Conservation (phyloP, 2,797 vertebrate species). For the Chrysocyon brachyurus region DNA sequence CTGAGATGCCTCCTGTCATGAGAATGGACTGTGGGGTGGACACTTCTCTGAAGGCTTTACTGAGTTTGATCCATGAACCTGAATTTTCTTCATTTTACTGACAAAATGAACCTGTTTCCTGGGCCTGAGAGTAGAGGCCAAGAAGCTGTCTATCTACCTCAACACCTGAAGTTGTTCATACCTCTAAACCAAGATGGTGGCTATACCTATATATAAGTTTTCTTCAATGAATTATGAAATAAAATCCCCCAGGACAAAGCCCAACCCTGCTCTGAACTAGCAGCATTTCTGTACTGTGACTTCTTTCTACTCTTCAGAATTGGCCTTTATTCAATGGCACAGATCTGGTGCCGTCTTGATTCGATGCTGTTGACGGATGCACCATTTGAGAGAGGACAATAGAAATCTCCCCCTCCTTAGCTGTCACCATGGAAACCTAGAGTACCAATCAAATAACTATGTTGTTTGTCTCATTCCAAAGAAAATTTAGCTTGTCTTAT, state of each 20-base stretch:
- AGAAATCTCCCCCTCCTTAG: not conserved
- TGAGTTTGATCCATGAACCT: not conserved
- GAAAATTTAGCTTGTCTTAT: not conserved
- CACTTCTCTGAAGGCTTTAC: not conserved
- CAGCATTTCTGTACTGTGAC: not conserved
- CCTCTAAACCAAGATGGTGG: not conserved
- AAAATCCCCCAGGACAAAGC: not conserved
- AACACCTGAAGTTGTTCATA: not conserved
- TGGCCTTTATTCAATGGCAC: not conserved
- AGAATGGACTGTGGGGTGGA: not conserved
- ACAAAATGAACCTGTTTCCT: not conserved
- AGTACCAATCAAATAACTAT: not conserved
- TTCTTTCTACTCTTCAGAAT: not conserved
- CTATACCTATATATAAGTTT: not conserved
- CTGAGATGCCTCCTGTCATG: not conserved
- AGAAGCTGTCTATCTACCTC: not conserved
- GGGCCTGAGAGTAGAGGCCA: not conserved
- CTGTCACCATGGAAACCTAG: not conserved
- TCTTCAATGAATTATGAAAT: slow-evolving; percentile 52
- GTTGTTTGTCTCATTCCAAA: slow-evolving; percentile 8
- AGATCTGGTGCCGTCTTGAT: not conserved
- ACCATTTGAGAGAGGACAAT: not conserved
- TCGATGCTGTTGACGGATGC: not conserved
- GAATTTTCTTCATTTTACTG: slow-evolving; percentile 37
- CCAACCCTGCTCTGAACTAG: not conserved